These are phyloP conservation scores for Sinella curviseta DNA, from an alignment of 1,140 invertebrate species.

Conservation along the genomic window DNA sequence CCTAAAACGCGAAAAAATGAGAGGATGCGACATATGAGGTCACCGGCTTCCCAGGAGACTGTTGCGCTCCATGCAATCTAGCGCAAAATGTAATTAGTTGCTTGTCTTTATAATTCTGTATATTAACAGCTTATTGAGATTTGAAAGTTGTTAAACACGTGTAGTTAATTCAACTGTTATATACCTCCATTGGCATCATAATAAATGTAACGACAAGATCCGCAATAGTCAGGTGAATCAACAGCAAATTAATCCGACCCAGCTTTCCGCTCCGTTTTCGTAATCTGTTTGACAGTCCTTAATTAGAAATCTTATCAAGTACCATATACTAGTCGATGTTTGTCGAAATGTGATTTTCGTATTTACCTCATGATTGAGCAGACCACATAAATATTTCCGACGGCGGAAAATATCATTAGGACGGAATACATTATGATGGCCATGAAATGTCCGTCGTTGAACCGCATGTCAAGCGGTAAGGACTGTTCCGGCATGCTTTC, in stretches of 20 bases:
- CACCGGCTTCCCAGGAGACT: conserved; percentile 52
- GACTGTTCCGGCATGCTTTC: too few relatives aligned
- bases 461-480: neutral
- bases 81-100: too few relatives aligned
- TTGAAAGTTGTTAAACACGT: neutral
- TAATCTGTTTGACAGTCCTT: neutral
- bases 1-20: conserved; percentile 82
- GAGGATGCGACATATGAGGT: conserved; percentile 69
- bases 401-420: neutral
- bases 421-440: neutral
- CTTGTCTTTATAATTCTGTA: too few relatives aligned
- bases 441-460: neutral
- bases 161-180: too few relatives aligned
- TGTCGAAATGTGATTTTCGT: neutral
- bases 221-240: neutral
- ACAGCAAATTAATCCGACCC: neutral
- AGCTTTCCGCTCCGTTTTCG: neutral
- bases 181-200: neutral
- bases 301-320: neutral
- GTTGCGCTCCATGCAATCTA: conserved; percentile 55
- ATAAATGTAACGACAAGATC: neutral
- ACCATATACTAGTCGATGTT: neutral
- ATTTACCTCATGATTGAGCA: neutral
- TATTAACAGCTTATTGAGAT: too few relatives aligned
- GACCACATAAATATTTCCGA: neutral